Conservation (phyloP, 2,888 invertebrate species). For the Furcula furcula region DNA sequence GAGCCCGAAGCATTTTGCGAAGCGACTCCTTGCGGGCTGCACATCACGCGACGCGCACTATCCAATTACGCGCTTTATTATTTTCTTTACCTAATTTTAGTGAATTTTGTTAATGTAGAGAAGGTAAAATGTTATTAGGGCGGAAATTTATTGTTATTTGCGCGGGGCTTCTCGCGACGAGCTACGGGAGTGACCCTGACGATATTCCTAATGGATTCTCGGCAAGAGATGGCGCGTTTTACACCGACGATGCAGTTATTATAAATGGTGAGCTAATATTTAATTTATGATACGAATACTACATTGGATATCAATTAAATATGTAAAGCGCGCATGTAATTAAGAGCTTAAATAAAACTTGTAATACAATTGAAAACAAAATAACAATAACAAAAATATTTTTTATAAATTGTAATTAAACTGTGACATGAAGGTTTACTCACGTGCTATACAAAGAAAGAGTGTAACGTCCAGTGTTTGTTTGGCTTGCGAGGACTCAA, state of each 20-base stretch:
- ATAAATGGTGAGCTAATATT: conserved; percentile 64
- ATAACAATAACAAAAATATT: neutral
- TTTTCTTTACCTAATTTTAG: conserved; percentile 27
- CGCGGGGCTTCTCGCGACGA: conserved; percentile 48
- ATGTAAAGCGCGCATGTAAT: too few species aligned
- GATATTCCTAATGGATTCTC: conserved; percentile 56
- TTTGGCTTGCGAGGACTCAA: conserved; percentile 45
- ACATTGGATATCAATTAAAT: too few species aligned
- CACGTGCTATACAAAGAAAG: conserved; percentile 26
- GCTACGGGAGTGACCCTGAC: conserved; percentile 54
- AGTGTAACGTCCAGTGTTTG: conserved; percentile 40
- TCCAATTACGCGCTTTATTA: conserved; percentile 14
- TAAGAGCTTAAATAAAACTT: too few species aligned
- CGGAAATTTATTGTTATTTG: conserved; percentile 50
- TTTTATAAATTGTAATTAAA: conserved; percentile 2
- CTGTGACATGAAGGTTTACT: conserved; percentile 18
- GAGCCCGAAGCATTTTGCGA: conserved; percentile 72
- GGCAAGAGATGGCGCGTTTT: conserved; percentile 60
- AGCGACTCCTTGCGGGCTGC: conserved; percentile 70
- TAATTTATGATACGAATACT: neutral
- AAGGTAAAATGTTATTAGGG: conserved; percentile 46
- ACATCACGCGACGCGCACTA: conserved; percentile 60
- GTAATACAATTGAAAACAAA: conserved; percentile 5
- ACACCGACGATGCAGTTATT: conserved; percentile 73
- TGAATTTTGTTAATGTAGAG: conserved; percentile 42